Conservation (phyloP, 2,888 invertebrate species). For the Amphipyra berbera region DNA sequence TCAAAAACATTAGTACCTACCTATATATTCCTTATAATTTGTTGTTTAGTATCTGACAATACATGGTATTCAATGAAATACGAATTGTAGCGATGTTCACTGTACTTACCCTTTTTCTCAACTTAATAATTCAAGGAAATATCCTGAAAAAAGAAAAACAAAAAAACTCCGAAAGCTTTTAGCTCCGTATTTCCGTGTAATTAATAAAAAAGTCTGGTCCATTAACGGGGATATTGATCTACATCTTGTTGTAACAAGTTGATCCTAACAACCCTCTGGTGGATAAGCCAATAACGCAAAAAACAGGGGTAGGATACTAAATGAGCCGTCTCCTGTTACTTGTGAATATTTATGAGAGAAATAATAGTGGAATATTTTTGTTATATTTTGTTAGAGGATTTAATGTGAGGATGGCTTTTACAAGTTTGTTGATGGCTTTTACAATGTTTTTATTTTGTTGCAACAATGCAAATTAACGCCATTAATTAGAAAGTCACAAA, state of each 20-base stretch:
- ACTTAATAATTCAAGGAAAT: conserved; percentile 15
- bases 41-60: too few species aligned
- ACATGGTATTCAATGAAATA: too few species aligned
- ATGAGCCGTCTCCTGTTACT: conserved; percentile 87
- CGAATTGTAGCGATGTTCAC: too few species aligned
- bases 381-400: conserved; percentile 64
- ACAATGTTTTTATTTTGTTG: too few species aligned
- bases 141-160: conserved; percentile 3
- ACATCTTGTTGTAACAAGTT: conserved; percentile 77
- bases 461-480: too few species aligned
- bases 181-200: conserved; percentile 69
- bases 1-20: too few species aligned
- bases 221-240: conserved; percentile 84
- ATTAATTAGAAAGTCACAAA: too few species aligned
- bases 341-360: conserved; percentile 88
- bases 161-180: conserved; percentile 50
- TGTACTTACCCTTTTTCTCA: neutral
- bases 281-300: conserved; percentile 87
- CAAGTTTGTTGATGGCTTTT: neutral
- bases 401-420: conserved; percentile 11
- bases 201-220: conserved; percentile 83
- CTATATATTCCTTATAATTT: too few species aligned
- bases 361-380: conserved; percentile 71
- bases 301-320: conserved; percentile 85
- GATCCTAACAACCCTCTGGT: conserved; percentile 84